phyloP scores from a whole-genome alignment of 1,140 invertebrate species.

The Drosophila orena region DNA sequence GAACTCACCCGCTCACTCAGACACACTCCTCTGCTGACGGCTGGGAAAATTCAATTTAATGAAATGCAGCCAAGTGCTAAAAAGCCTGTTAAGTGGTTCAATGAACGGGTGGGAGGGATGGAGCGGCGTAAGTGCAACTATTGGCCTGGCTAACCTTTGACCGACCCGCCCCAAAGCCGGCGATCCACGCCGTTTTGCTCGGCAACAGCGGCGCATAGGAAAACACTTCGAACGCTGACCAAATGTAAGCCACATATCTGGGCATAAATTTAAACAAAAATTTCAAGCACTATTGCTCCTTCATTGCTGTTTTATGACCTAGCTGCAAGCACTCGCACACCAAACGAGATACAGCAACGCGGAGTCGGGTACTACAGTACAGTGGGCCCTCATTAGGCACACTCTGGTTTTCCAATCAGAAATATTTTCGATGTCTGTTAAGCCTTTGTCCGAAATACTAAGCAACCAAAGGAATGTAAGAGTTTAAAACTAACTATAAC shows the following conservation, averaged over 20 bases:
- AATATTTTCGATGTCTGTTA: too few relatives aligned
- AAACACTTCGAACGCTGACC: constrained; percentile 12
- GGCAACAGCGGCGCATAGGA: neutral
- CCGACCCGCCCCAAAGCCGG: constrained; percentile 10
- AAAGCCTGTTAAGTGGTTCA: constrained; percentile 55
- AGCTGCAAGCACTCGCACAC: constrained; percentile 48
- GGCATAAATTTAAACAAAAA: constrained; percentile 52
- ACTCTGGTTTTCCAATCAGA: too few relatives aligned
- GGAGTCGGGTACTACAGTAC: constrained; percentile 6
- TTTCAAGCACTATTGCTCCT: constrained; percentile 50
- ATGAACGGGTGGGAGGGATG: constrained; percentile 10
- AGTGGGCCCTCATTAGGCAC: neutral
- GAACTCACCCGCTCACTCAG: constrained; percentile 37
- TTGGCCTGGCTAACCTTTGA: constrained; percentile 42
- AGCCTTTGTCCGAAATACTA: too few relatives aligned
- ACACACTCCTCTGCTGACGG: constrained; percentile 17
- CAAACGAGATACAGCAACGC: constrained; percentile 2
- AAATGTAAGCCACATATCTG: constrained; percentile 25
- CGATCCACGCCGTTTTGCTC: neutral
- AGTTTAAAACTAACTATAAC: neutral
- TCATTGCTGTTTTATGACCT: constrained; percentile 55
- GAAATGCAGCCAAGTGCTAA: constrained; percentile 65
- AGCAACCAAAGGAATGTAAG: too few relatives aligned
- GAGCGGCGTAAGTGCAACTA: constrained; percentile 22
- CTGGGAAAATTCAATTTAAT: constrained; percentile 69